phyloP scores from a whole-genome alignment of 2,888 invertebrate genomes.

The Tenthredo scrophulariae region DNA sequence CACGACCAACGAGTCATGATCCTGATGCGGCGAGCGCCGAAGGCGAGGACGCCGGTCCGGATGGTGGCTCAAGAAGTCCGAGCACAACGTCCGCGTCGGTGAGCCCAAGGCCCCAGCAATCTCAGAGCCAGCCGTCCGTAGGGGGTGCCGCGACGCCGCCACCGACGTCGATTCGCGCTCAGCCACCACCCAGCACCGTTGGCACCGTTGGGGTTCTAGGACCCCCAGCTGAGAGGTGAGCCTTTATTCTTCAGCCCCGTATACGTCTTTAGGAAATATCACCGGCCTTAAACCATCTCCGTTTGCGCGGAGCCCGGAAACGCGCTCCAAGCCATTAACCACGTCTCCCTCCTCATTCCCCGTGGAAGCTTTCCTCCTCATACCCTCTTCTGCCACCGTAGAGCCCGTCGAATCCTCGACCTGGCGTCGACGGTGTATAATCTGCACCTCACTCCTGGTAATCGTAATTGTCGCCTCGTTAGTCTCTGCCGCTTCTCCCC shows the following conservation, averaged over 20 bases:
- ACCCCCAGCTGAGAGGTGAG: slow-evolving; percentile 75
- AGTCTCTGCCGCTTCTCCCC: slow-evolving; percentile 35
- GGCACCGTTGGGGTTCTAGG: slow-evolving; percentile 68
- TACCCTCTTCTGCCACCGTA: slow-evolving; percentile 49
- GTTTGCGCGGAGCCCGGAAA: slow-evolving; percentile 67
- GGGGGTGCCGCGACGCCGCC: slow-evolving; percentile 82
- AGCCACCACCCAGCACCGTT: slow-evolving; percentile 69
- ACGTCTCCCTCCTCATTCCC: slow-evolving; percentile 58
- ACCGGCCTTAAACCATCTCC: slow-evolving; percentile 64
- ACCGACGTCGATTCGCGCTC: slow-evolving; percentile 81
- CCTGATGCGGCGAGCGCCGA: slow-evolving; percentile 68
- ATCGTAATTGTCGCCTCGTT: slow-evolving; percentile 70
- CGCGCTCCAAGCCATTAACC: slow-evolving; percentile 76
- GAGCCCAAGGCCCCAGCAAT: slow-evolving; percentile 74
- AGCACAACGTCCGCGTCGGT: slow-evolving; percentile 77
- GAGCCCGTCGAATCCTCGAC: slow-evolving; percentile 43
- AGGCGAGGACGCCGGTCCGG: slow-evolving; percentile 67
- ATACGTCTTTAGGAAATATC: slow-evolving; percentile 76
- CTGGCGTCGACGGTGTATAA: slow-evolving; percentile 58
- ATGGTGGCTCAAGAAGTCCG: slow-evolving; percentile 73
- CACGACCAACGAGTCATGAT: slow-evolving; percentile 69
- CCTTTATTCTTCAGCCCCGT: slow-evolving; percentile 71
- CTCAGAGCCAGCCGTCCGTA: slow-evolving; percentile 81
- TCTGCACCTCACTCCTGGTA: slow-evolving; percentile 56
- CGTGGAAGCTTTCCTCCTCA: slow-evolving; percentile 46